phyloP scores from a whole-genome alignment of 2,888 invertebrate species.

The Seladonia tumulorum region DNA sequence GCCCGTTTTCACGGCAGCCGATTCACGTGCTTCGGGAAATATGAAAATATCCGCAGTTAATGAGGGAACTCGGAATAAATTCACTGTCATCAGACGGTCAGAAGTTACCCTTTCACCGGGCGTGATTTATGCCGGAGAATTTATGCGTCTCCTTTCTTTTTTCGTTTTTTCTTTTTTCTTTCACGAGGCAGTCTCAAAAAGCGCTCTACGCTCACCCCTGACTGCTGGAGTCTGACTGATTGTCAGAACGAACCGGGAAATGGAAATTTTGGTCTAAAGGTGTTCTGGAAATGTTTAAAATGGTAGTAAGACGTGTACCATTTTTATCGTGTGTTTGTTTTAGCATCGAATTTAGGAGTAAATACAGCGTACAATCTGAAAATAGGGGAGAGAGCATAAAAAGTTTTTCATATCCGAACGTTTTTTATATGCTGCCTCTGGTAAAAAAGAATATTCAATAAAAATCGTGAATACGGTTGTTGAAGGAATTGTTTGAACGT shows the following conservation, averaged over 20 bases:
- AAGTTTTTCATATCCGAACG: background rate
- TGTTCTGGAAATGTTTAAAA: background rate
- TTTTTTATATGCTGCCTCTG: background rate
- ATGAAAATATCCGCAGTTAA: slow-evolving; percentile 62
- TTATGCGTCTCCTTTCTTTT: slow-evolving; percentile 1
- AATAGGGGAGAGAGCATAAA: background rate
- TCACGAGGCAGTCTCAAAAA: background rate
- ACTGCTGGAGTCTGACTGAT: background rate
- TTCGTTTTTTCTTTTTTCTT: too few relatives aligned
- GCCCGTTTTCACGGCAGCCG: slow-evolving; percentile 46
- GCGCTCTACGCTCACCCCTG: background rate
- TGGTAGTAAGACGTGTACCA: background rate
- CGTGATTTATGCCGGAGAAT: slow-evolving; percentile 45
- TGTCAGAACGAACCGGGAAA: background rate
- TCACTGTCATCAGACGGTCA: slow-evolving; percentile 29
- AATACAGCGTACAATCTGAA: background rate
- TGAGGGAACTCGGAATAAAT: slow-evolving; percentile 54
- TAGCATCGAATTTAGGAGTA: background rate
- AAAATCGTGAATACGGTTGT: background rate
- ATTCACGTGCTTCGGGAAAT: slow-evolving; percentile 61
- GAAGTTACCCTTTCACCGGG: background rate
- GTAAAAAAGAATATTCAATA: background rate
- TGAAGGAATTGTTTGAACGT: background rate
- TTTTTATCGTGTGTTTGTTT: background rate
- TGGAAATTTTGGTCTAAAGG: background rate